Base-by-base conservation (phyloP, 2,113 vertebrate species). In the Sylvilagus bachmani region DNA sequence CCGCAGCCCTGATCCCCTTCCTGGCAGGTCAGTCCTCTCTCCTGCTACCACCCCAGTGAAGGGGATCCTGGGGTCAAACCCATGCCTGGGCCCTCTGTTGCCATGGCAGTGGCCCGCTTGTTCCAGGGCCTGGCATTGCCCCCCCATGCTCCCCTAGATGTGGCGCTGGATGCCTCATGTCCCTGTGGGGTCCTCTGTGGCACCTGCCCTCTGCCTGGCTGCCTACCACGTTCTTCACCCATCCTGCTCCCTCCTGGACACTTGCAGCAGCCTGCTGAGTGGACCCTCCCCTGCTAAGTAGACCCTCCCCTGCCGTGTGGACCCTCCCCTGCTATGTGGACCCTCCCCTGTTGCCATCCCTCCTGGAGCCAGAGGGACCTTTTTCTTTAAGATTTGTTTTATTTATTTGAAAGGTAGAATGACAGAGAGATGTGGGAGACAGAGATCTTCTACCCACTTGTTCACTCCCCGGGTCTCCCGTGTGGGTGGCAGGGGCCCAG, bases 71-170 rank as follows among this genome's bases (percentile, higher is more conserved):
- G 61, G 61, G n/a, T 53, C 16, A 66, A 86, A 38, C 21, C 29
- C 38, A 75, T 10, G 29, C 38, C 27, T 21, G 14, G 22, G 74
- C 27, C 29, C 78, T 55, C 71, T 3, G 73, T 53, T 49, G 38
- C 19, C 29, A 10, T 1, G 0, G 36, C n/a, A 25, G 2, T 11
- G 10, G 14, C 0, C 2, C 73, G 62, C n/a, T 79, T 8, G 4
- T n/a, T 38, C 29, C 31, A 31, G 70, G 17, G 6, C 25, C 87
- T 6, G 13, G 70, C 64, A 24, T 17, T 6, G 2, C 17, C 24
- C 31, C 25, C 16, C 6, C 10, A 4, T 1, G 10, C 12, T 31
- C 67, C 36, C 75, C 61, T 64, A 67, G 49, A n/a, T 61, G 12
- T 36, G 36, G 31, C 70, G 71, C 75, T 11, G 3, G 55, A 38